phyloP scores from a whole-genome alignment of 64 coral and sea anemone species.

The Dendronephthya gigantea region DNA sequence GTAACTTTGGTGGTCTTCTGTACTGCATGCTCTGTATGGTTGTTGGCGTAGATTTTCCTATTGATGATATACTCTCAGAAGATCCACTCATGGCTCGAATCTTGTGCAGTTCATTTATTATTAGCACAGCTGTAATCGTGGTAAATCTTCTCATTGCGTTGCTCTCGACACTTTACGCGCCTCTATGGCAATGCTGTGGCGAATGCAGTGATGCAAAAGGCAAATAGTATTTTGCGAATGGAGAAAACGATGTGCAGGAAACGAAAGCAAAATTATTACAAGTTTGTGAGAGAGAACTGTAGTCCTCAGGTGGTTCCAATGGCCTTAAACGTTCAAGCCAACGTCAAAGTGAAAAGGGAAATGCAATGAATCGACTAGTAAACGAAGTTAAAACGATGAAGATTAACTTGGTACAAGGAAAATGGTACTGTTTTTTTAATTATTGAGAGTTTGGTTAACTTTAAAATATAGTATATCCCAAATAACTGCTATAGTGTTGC shows the following conservation, averaged over 20 bases:
- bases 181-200: not conserved
- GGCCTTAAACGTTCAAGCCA: too few relatives aligned
- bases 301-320: not conserved
- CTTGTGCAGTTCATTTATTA: not conserved
- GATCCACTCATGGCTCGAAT: not conserved
- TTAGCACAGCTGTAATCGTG: not conserved
- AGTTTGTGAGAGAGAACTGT: not conserved
- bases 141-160: not conserved
- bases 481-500: too few relatives aligned
- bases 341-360: too few relatives aligned
- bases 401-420: too few relatives aligned
- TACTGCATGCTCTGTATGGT: not conserved
- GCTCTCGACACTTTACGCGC: not conserved
- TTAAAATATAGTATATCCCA: too few relatives aligned
- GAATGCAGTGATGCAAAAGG: not conserved
- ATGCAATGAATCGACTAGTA: too few relatives aligned
- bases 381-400: too few relatives aligned
- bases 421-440: too few relatives aligned
- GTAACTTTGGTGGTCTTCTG: not conserved
- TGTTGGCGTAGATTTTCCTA: not conserved
- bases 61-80: not conserved
- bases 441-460: too few relatives aligned
- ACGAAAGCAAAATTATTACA: not conserved
- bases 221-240: not conserved
- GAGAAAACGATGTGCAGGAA: not conserved